Conservation (phyloP, 30 jellyfish, hydroid and myxozoan species). For the Aurelia sp. region DNA sequence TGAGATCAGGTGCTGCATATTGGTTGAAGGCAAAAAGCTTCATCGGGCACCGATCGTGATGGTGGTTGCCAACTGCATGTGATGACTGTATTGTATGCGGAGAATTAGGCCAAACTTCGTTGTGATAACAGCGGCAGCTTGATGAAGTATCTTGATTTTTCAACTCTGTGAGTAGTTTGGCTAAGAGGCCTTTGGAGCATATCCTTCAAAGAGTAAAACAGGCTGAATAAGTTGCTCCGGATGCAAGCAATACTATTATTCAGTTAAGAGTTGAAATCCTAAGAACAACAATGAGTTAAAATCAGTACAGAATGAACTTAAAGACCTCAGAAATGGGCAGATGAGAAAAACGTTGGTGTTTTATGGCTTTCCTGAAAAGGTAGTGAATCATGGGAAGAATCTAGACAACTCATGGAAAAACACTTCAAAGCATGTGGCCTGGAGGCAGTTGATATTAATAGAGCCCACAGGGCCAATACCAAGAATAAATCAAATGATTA, state of each 20-base stretch:
- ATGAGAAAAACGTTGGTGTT: conserved; percentile 4
- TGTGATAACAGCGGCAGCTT: too few relatives aligned
- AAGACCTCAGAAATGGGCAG: conserved; percentile 11
- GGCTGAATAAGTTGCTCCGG: not conserved
- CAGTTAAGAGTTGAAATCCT: not conserved
- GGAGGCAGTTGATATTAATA: conserved; percentile 7
- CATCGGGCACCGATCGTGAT: too few relatives aligned
- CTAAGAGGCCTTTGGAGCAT: not conserved
- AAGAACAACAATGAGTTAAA: not conserved
- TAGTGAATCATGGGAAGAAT: conserved; percentile 3
- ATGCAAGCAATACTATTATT: not conserved
- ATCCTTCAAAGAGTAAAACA: not conserved
- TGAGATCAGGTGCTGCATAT: too few relatives aligned
- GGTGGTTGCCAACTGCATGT: too few relatives aligned
- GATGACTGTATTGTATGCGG: too few relatives aligned
- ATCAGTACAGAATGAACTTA: too few relatives aligned
- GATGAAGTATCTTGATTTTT: too few relatives aligned
- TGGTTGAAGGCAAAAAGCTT: too few relatives aligned
- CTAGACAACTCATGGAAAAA: conserved; percentile 10
- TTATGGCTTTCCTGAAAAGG: too few relatives aligned
- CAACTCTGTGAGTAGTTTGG: too few relatives aligned
- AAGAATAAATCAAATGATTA: not conserved
- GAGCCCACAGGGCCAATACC: conserved; percentile 6
- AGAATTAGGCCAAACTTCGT: too few relatives aligned
- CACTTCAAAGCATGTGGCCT: conserved; percentile 11